These are phyloP conservation scores for Prochilodus magdalenae DNA, from an alignment of 2,113 vertebrate species.

Conservation along the genomic window DNA sequence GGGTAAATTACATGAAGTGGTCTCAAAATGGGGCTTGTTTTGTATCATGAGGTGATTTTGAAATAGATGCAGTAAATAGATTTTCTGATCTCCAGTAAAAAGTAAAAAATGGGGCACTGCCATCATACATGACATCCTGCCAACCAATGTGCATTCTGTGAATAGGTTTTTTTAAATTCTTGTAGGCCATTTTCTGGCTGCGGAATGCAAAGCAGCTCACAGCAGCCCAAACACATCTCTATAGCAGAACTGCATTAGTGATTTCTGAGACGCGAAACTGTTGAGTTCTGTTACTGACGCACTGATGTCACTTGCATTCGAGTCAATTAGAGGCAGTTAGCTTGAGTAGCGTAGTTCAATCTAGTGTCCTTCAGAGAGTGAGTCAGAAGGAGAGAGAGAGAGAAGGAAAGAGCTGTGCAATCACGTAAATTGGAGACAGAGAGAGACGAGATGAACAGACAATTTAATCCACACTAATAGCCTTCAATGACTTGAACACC, in stretches of 20 bases:
- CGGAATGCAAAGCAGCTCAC: background rate
- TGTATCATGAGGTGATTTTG: background rate
- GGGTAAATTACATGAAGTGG: background rate
- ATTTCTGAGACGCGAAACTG: background rate
- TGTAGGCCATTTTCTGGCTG: no score
- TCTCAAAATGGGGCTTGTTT: background rate
- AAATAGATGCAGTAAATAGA: background rate
- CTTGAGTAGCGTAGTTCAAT: background rate
- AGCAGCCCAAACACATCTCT: background rate
- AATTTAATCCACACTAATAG: constrained; percentile 20
- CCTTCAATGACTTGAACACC: background rate
- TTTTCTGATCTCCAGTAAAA: background rate
- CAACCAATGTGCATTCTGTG: background rate
- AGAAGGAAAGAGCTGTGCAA: background rate
- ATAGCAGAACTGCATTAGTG: background rate
- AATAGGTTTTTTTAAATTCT: background rate
- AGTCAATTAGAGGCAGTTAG: constrained; percentile 10
- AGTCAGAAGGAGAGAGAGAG: background rate
- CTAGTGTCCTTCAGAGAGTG: constrained; percentile 27
- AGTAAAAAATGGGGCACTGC: background rate
- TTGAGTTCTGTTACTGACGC: constrained; percentile 2
- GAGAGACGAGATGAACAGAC: background rate
- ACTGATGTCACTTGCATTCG: background rate
- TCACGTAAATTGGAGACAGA: constrained; percentile 1
- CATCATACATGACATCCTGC: background rate